phyloP scores from a whole-genome alignment of 2,888 invertebrate genomes.

The Emmelina monodactyla region DNA sequence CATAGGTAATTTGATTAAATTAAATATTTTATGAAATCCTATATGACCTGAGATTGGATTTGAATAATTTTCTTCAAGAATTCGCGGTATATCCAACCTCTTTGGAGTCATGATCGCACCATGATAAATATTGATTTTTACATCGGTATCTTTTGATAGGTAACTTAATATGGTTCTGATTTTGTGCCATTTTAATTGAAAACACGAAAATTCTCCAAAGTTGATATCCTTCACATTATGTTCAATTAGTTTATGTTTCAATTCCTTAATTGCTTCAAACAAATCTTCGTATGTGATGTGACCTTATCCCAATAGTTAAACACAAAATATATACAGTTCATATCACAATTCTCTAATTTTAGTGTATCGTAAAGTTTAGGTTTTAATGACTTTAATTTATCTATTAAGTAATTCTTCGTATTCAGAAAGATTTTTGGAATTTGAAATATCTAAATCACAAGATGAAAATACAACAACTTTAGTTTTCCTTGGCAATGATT shows the following conservation, averaged over 20 bases:
- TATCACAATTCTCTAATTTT: background rate
- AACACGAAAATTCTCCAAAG: background rate
- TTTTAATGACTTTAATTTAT: background rate
- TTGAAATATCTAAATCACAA: no score
- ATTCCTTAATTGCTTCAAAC: background rate
- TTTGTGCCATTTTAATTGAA: background rate
- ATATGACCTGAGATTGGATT: conserved; percentile 14
- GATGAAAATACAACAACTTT: no score
- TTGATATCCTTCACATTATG: background rate
- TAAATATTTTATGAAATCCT: conserved; percentile 18
- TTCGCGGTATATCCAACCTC: conserved; percentile 10
- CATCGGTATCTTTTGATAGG: conserved; percentile 14
- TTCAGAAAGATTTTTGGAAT: no score
- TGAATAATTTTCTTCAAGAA: conserved; percentile 15
- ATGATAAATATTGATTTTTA: conserved; percentile 12
- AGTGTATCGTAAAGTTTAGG: background rate
- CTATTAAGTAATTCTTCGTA: background rate
- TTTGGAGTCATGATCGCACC: conserved; percentile 11
- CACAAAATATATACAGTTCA: background rate
- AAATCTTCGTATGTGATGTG: background rate
- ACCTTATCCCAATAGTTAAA: background rate
- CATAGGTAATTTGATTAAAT: conserved; percentile 22
- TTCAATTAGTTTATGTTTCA: background rate
- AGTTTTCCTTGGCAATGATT: no score
- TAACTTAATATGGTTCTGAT: conserved; percentile 15